phyloP scores from a whole-genome alignment of 2,113 vertebrate species.

The Amblyornis subalaris region DNA sequence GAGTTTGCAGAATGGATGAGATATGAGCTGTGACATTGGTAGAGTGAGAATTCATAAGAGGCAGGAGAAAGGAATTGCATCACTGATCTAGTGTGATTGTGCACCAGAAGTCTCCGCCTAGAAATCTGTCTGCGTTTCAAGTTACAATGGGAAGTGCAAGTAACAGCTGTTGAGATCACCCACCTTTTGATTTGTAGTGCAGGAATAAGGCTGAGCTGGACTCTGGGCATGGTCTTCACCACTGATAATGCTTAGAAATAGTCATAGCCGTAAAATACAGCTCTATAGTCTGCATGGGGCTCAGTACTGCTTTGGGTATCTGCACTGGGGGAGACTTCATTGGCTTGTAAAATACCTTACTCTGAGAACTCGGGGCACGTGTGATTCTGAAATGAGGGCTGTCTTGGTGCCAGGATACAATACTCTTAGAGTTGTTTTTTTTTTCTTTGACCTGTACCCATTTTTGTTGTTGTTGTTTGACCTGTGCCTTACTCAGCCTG shows the following conservation, averaged over 20 bases:
- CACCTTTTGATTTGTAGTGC: not conserved
- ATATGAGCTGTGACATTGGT: not conserved
- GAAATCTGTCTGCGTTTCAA: fast-evolving
- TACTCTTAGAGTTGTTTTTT: fast-evolving
- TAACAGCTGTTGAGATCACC: not conserved
- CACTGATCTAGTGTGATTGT: not conserved
- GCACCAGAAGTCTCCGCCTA: fast-evolving
- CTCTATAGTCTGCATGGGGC: fast-evolving
- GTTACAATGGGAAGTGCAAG: not conserved
- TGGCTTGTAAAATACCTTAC: not conserved
- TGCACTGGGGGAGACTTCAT: not conserved
- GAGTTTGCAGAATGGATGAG: not conserved
- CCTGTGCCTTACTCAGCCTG: not conserved
- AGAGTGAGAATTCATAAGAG: not conserved
- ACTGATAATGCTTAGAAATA: not conserved
- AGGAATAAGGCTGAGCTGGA: not conserved
- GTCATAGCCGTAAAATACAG: not conserved
- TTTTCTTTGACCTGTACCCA: not conserved
- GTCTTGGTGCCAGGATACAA: not conserved
- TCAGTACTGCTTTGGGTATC: not conserved
- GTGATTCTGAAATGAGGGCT: not conserved
- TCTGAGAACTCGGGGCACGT: not conserved
- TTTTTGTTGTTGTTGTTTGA: not conserved
- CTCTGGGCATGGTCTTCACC: not conserved
- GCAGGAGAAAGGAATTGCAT: not conserved